These are phyloP conservation scores for Daubentonia madagascariensis DNA, from an alignment of 2,113 vertebrate species.

Conservation along the genomic window DNA sequence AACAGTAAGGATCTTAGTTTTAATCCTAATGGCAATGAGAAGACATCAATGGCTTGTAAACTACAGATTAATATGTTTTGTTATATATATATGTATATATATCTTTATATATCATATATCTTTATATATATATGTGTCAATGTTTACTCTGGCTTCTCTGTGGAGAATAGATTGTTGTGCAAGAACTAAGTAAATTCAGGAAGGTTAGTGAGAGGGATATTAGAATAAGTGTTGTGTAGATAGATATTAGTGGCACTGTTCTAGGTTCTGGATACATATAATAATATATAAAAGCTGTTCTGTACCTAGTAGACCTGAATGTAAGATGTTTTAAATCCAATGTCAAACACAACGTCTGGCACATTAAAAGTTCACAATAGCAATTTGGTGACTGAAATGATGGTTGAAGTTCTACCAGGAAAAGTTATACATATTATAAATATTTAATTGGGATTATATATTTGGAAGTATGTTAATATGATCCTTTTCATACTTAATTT, in stretches of 20 bases:
- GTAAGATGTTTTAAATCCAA: background rate
- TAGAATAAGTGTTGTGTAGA: background rate
- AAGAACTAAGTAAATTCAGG: background rate
- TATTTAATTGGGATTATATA: background rate
- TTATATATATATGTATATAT: background rate
- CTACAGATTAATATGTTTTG: background rate
- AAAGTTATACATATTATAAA: background rate
- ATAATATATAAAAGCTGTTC: background rate
- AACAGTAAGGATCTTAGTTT: background rate
- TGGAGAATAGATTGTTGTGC: too few species aligned
- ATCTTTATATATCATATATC: too few species aligned
- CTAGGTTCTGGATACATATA: background rate
- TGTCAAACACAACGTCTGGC: background rate
- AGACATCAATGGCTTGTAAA: background rate
- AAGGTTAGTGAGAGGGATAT: background rate
- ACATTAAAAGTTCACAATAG: background rate
- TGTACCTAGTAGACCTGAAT: background rate
- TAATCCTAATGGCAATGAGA: background rate
- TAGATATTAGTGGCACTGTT: too few species aligned
- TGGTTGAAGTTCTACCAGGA: background rate
- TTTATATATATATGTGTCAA: too few species aligned
- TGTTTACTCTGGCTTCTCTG: background rate
- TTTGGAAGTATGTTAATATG: background rate
- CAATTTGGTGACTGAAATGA: background rate
- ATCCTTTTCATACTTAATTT: background rate